Percentiles rank a stretch among this genome's conserved stretches.
phyloP scores from a whole-genome alignment of 2,113 vertebrate genomes.

The Neomonachus schauinslandi region DNA sequence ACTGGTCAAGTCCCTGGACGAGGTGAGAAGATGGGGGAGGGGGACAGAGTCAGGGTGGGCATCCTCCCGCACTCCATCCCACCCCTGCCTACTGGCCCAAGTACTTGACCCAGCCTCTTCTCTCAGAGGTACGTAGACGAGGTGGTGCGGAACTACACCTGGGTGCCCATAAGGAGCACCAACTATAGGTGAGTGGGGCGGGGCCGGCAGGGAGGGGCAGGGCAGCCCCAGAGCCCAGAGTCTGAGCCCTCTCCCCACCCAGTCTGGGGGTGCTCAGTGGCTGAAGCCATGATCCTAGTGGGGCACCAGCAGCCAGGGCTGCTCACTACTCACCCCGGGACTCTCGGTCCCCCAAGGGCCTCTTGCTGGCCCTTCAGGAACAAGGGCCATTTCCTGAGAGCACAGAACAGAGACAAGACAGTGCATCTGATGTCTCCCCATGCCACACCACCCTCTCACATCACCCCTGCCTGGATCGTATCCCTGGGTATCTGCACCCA shows the following conservation, averaged over 20 bases:
- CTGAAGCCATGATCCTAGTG: neutral
- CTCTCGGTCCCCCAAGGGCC: neutral
- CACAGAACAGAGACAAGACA: neutral
- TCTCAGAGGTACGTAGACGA: conserved; percentile 97
- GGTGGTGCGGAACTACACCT: conserved; percentile 94
- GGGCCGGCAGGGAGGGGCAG: neutral
- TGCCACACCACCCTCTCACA: neutral
- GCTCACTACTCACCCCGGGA: neutral
- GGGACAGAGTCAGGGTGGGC: neutral
- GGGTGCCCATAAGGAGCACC: conserved; percentile 96
- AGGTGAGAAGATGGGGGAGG: conserved; percentile 86
- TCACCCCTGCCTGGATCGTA: neutral
- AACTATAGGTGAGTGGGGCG: conserved; percentile 94
- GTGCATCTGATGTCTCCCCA: neutral
- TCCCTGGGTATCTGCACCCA: neutral
- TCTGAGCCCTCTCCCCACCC: neutral
- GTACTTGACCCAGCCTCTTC: conserved; percentile 70
- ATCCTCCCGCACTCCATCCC: neutral
- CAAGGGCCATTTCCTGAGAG: neutral
- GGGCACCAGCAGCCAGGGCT: neutral
- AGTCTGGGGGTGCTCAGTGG: neutral
- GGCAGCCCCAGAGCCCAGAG: neutral
- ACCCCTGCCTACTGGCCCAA: neutral
- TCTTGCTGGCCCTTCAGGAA: neutral
- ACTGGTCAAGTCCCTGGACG: conserved; percentile 96